Evolutionary conservation across 2,888 invertebrate genomes (phyloP), one percentile per base, ranked within the genome.

Genomic region (Ephialtes manifestator): DNA sequence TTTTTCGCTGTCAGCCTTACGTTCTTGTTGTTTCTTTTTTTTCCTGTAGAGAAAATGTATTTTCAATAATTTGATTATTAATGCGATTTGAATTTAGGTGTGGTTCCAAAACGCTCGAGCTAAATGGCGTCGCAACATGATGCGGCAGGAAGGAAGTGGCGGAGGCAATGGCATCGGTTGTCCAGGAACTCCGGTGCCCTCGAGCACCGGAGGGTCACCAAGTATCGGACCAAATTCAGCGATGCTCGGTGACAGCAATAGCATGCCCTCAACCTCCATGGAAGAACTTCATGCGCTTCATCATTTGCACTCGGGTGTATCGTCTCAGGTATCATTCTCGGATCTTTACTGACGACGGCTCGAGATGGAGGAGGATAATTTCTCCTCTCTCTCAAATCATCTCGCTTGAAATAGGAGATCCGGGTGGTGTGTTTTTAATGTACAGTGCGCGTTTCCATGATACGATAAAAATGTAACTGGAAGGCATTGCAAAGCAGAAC

Each of bases 61-160:
- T 39, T 10, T 39, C 39, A 39, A 10, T 10, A 39, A 10, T 39
- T 39, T 39, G 2, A 10, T 39, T 39, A 39, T 39, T 39, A 39
- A 39, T 39, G 0, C 0, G 39, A 4, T 60, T 2, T 28, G 55
- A 58, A 87, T 90, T 13, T 91, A 99, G 99, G 99, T 99, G 1
- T 99, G 99, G 99, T 99, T 99, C 94, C 99, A 99, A 96, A 99
- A 99, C 94, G 99, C 99, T 0, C 95, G 99, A 74, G 99, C 99
- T 51, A 99, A 99, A 95, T 99, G 99, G 97, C 96, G 99, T 88
- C 96, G 99, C 74, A 99, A 98, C 94, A 96, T 98, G 93, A 97
- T 98, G 97, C 95, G 98, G 71, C 98, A 98, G 92, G 98, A 98
- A 92, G 96, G 96, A 46, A 90, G 89, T 87, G 87, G 88, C 80